Percentiles rank a stretch among this genome's conserved stretches.
phyloP scores from a whole-genome alignment of 1,140 invertebrate genomes.

The Augochlora pura region DNA sequence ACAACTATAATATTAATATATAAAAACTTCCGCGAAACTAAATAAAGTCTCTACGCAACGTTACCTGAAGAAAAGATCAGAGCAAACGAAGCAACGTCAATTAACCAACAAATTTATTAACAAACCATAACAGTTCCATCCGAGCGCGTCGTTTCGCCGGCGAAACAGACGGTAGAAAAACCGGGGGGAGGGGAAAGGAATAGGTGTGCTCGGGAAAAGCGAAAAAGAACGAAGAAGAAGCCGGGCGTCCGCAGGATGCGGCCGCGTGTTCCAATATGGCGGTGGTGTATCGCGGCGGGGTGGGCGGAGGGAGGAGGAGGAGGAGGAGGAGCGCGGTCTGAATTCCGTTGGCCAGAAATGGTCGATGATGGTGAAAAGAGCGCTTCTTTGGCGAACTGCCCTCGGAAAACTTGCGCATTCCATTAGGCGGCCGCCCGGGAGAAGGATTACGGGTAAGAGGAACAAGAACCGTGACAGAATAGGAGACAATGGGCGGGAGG shows the following conservation, averaged over 20 bases:
- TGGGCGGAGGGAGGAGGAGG: neutral
- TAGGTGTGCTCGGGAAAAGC: too few species aligned
- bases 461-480: constrained; percentile 21
- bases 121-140: too few species aligned
- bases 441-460: constrained; percentile 22
- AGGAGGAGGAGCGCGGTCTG: neutral
- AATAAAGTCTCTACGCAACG: too few species aligned
- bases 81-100: too few species aligned
- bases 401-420: constrained; percentile 47
- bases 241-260: too few species aligned
- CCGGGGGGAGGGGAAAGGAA: neutral
- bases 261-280: neutral
- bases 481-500: constrained; percentile 21
- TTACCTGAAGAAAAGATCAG: too few species aligned
- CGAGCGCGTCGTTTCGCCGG: too few species aligned
- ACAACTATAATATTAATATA: too few species aligned
- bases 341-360: constrained; percentile 43
- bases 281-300: neutral
- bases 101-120: too few species aligned
- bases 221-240: too few species aligned
- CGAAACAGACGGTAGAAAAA: too few species aligned
- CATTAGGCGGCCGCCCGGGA: constrained; percentile 6
- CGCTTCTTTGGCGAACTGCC: constrained; percentile 26
- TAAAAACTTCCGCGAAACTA: too few species aligned
- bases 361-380: constrained; percentile 16